Base-by-base conservation (phyloP, 1,140 invertebrate species). In the Ephestia elutella region DNA sequence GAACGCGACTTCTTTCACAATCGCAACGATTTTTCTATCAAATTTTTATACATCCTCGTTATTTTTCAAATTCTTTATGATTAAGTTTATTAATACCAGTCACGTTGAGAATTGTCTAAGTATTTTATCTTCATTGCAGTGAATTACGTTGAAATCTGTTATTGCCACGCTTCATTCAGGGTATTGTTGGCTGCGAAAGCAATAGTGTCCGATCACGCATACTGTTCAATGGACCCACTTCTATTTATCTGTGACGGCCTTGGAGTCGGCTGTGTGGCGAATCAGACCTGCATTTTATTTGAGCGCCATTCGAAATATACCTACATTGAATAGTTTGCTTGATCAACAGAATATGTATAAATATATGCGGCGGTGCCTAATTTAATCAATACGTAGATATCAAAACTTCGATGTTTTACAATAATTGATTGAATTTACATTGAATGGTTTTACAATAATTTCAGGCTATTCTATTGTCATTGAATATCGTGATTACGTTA, bases 191-290 rank as follows among this genome's bases (percentile, higher is more conserved):
- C 9, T 32, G 62, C 62, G 64, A 44, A 44, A 17, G 38, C 38
- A 44, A 60, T 60, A 63, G 55, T 65, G 48, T 64, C 54, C 32
- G 65, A 63, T 66, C 73, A 56, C 65, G 73, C 65, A 62, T 28
- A 48, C 57, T 59, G 60, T 71, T 75, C 71, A 75, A 75, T 75
- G 70, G 63, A 64, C 59, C 63, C 66, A 66, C 67, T 74, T 72
- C 57, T 72, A 75, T 77, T 81, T 80, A 80, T 82, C 78, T 70
- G 71, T 38, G 54, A 18, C 65, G 70, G 63, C 80, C 79, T 85
- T 83, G 79, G 65, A 62, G 59, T 50, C 59, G 49, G 62, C 68
- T 72, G 57, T 67, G 72, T 71, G 76, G 73, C 80, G 55, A 82
- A 80, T 78, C 50, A 53, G 19, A 53, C 64, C 65, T 64, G 61